phyloP scores from a whole-genome alignment of 2,113 vertebrate species.

The Macaca nemestrina region DNA sequence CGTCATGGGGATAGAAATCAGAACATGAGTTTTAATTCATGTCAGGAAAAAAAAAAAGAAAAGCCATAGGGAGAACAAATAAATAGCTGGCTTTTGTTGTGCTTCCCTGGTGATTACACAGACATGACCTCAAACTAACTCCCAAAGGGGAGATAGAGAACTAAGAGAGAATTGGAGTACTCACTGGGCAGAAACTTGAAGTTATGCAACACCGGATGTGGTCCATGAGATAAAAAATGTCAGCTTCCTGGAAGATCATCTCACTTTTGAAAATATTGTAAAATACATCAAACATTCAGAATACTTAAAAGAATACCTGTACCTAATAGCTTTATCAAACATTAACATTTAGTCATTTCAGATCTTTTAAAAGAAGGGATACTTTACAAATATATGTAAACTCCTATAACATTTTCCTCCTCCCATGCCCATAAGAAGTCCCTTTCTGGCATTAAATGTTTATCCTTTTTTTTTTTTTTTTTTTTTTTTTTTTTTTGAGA shows the following conservation, averaged over 20 bases:
- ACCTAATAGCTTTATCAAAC: neutral
- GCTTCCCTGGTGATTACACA: neutral
- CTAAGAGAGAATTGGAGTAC: neutral
- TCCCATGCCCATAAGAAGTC: neutral
- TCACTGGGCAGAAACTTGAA: neutral
- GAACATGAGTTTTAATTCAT: neutral
- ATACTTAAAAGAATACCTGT: slow-evolving; percentile 1
- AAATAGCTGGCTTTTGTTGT: neutral
- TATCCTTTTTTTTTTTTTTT: neutral
- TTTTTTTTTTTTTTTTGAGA: neutral
- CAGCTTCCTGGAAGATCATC: neutral
- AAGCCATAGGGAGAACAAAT: neutral
- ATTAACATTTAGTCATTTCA: neutral
- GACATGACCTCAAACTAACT: neutral
- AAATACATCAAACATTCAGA: neutral
- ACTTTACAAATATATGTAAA: neutral
- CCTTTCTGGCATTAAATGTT: neutral
- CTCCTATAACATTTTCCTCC: neutral
- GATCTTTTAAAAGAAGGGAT: neutral
- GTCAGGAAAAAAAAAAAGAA: neutral
- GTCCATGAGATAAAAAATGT: neutral
- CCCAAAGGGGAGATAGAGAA: neutral
- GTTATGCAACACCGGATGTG: neutral
- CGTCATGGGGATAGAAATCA: neutral
- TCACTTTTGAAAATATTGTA: slow-evolving; percentile 8